Conservation (phyloP, 1,140 invertebrate species). For the Achroia grisella region DNA sequence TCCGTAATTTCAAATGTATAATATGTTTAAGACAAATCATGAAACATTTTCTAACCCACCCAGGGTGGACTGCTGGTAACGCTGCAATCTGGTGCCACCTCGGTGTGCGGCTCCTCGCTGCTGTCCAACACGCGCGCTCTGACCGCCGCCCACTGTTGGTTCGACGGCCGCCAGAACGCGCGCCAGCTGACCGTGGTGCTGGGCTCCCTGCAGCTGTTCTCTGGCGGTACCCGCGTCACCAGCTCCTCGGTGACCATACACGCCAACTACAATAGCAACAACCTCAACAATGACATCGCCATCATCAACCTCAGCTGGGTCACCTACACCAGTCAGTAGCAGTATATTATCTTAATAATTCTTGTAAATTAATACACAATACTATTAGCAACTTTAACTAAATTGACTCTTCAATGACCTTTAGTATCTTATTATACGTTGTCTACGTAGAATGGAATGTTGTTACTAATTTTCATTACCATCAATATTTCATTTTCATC, state of each 20-base stretch:
- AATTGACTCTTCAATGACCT: not conserved
- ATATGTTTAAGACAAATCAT: too few species aligned
- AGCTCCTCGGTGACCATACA: slow-evolving; percentile 12
- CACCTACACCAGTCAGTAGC: slow-evolving; percentile 17
- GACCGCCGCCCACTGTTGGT: slow-evolving; percentile 30
- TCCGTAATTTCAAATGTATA: too few species aligned
- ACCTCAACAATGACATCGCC: slow-evolving; percentile 21
- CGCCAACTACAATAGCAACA: slow-evolving; percentile 22
- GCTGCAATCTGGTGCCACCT: slow-evolving; percentile 7
- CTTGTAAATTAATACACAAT: not conserved
- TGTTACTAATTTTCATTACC: too few species aligned
- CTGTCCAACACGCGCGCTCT: slow-evolving; percentile 21
- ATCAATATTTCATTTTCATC: too few species aligned
- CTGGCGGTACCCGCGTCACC: slow-evolving; percentile 20
- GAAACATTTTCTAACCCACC: not conserved
- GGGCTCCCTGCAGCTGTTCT: slow-evolving; percentile 24
- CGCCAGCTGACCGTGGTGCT: slow-evolving; percentile 20
- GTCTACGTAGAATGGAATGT: too few species aligned
- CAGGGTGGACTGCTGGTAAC: slow-evolving; percentile 24
- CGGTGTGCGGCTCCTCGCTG: slow-evolving; percentile 27
- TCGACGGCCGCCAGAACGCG: slow-evolving; percentile 21
- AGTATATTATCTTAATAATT: not conserved
- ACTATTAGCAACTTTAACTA: not conserved
- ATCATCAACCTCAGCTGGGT: slow-evolving; percentile 16
- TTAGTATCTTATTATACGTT: too few species aligned